Conservation (phyloP, 2,113 vertebrate species). For the Psammodynastes pulverulentus region DNA sequence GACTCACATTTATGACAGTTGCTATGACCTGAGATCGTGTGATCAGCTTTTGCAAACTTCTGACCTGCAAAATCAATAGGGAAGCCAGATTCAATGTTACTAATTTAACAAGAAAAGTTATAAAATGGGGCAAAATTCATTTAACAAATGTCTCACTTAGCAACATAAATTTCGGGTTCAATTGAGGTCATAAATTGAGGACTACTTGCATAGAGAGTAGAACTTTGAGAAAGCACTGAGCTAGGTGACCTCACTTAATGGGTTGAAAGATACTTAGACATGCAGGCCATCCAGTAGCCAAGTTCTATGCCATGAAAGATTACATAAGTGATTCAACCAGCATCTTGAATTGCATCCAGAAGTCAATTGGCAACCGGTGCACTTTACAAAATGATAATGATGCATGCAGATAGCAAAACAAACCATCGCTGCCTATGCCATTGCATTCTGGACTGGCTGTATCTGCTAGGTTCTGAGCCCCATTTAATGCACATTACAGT, state of each 20-base stretch:
- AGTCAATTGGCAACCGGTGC: background rate
- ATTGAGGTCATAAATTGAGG: background rate
- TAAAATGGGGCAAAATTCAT: background rate
- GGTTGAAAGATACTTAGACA: background rate
- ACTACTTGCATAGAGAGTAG: background rate
- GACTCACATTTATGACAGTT: background rate
- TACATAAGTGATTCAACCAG: background rate
- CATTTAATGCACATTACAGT: background rate
- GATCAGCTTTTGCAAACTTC: background rate
- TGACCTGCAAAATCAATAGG: background rate
- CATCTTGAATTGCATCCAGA: background rate
- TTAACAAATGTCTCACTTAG: background rate
- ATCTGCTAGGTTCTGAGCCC: background rate
- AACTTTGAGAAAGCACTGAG: background rate
- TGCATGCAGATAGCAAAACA: background rate
- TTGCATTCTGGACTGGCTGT: background rate
- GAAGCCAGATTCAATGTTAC: background rate
- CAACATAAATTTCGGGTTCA: background rate
- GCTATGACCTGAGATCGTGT: background rate
- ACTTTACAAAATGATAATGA: background rate
- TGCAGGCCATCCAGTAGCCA: background rate
- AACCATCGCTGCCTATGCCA: background rate
- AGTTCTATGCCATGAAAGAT: background rate
- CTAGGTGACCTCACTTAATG: background rate
- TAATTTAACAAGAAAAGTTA: background rate